These are phyloP conservation scores for Conops quadrifasciatus DNA, from an alignment of 2,888 invertebrate species.

Conservation along the genomic window DNA sequence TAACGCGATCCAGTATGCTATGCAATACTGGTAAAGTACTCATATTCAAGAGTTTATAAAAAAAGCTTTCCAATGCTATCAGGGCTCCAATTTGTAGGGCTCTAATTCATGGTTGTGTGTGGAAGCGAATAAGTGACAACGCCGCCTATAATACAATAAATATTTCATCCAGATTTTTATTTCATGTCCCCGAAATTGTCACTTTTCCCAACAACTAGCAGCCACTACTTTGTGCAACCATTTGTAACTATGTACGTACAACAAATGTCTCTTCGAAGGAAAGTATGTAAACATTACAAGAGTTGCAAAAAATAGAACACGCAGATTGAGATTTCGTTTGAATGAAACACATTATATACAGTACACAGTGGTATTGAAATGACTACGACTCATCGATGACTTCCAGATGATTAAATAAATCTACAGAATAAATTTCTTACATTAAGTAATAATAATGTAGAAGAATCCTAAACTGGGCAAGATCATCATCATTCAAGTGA, in stretches of 20 bases:
- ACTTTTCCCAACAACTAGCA: constrained; percentile 34
- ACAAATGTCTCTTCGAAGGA: not conserved
- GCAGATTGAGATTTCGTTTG: constrained; percentile 3
- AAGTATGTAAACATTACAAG: constrained; percentile 41
- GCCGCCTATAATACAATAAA: not conserved
- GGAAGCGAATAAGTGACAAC: constrained; percentile 25
- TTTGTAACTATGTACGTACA: constrained; percentile 10
- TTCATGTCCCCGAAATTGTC: constrained; percentile 27
- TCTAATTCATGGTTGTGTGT: not conserved
- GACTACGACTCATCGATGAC: constrained; percentile 1
- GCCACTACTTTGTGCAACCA: constrained; percentile 33
- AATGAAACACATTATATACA: not conserved
- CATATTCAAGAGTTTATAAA: not conserved
- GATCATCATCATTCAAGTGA: not conserved
- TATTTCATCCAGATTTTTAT: not conserved
- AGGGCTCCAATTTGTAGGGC: constrained; percentile 13
- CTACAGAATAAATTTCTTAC: not conserved
- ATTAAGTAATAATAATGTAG: not conserved
- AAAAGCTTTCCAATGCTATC: constrained; percentile 26
- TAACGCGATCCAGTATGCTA: too few relatives aligned
- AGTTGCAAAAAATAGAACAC: constrained; percentile 44
- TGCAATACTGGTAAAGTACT: too few relatives aligned
- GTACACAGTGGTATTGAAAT: constrained; percentile 15
- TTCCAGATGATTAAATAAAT: constrained; percentile 1
- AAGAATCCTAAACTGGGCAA: constrained; percentile 4